Evolutionary conservation across 2,113 vertebrate species (phyloP).

Genomic region (Oreochromis aureus): DNA sequence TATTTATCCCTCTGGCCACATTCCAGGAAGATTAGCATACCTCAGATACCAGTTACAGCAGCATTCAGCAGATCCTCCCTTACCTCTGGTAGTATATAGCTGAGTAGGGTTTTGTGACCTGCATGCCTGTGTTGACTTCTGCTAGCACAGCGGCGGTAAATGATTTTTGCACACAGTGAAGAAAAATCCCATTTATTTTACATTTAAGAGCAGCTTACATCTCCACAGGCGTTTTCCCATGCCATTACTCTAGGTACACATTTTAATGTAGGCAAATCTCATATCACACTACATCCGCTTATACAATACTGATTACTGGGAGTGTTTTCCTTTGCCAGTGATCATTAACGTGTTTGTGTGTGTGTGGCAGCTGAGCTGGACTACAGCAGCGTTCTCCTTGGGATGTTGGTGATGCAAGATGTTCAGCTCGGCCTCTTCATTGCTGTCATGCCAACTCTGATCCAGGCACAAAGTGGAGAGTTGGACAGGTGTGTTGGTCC

Average conservation of each 20-base stretch:
- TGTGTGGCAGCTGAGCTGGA: slow-evolving; percentile 81
- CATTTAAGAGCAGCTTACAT: not conserved
- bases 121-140: not conserved
- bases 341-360: not conserved
- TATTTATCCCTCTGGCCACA: not conserved
- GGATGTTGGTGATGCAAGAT: slow-evolving; percentile 95
- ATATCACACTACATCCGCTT: not conserved
- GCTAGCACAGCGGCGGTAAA: not conserved
- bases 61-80: not conserved
- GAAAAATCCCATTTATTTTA: not conserved
- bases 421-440: slow-evolving; percentile 95
- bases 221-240: not conserved
- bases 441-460: slow-evolving; percentile 88
- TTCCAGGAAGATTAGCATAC: not conserved
- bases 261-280: not conserved
- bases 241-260: not conserved
- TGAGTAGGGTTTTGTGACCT: not conserved
- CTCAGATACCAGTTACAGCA: not conserved
- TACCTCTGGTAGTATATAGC: not conserved
- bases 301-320: not conserved
- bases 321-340: not conserved
- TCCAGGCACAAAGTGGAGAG: slow-evolving; percentile 81
- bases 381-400: slow-evolving; percentile 89
- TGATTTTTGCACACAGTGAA: not conserved
- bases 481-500: slow-evolving; percentile 73